Evolutionary conservation across 2,797 vertebrate species (phyloP).

Genomic region (Eptatretus atami): DNA sequence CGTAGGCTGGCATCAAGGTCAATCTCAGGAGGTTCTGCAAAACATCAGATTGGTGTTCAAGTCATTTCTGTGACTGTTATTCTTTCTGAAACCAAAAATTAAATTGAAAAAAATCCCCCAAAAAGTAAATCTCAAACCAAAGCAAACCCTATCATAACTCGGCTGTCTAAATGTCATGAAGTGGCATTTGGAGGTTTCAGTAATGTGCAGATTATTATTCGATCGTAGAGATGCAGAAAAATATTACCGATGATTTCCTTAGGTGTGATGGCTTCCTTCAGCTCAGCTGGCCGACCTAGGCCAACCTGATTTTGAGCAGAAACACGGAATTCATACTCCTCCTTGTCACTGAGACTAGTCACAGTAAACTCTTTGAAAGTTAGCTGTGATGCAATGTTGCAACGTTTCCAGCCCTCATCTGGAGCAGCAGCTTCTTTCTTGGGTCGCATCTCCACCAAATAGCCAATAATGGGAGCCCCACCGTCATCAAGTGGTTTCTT

Average conservation of each 20-base stretch:
- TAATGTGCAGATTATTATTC: neutral
- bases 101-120: too few relatives aligned
- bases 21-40: conserved; percentile 63
- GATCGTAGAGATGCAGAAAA: conserved; percentile 5
- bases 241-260: conserved; percentile 61
- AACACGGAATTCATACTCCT: conserved; percentile 69
- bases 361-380: conserved; percentile 56
- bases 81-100: too few relatives aligned
- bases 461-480: conserved; percentile 69
- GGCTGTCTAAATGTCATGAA: conserved; percentile 6
- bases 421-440: conserved; percentile 33
- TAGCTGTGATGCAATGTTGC: conserved; percentile 68
- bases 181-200: conserved; percentile 9
- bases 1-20: conserved; percentile 63
- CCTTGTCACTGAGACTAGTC: conserved; percentile 41
- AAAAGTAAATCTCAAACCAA: too few relatives aligned
- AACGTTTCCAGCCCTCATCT: conserved; percentile 69
- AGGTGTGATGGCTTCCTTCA: conserved; percentile 48
- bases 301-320: conserved; percentile 92
- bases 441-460: conserved; percentile 55
- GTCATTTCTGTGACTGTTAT: too few relatives aligned
- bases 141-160: neutral
- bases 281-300: conserved; percentile 52
- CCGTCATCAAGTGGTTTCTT: conserved; percentile 67
- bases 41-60: neutral